Percentiles rank a stretch among this genome's conserved stretches.
Conservation (phyloP, 2,888 invertebrate species). For the Drosophila vallismaia region DNA sequence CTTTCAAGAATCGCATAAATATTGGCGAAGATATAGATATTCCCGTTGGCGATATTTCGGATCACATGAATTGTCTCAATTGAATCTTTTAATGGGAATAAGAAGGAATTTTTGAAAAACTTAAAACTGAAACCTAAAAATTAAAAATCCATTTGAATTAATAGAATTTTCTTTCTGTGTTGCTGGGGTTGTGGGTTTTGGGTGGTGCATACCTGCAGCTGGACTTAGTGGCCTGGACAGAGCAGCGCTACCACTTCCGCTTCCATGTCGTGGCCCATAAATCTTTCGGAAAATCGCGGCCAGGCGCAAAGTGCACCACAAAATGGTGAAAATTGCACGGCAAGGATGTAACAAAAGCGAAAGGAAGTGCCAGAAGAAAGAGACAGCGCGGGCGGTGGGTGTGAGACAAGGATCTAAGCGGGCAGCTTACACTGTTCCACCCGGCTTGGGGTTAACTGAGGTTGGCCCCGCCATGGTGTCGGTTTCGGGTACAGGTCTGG, state of each 20-base stretch:
- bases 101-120: too few species aligned
- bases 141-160: too few species aligned
- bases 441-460: constrained; percentile 45
- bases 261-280: constrained; percentile 75
- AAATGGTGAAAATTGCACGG: constrained; percentile 75
- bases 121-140: too few species aligned
- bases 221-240: constrained; percentile 44
- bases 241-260: constrained; percentile 56
- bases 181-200: background rate
- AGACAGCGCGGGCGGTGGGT: constrained; percentile 2
- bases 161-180: background rate
- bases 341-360: constrained; percentile 59
- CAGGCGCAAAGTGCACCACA: constrained; percentile 72
- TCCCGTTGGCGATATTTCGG: too few species aligned
- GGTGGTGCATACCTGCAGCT: constrained; percentile 52
- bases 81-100: too few species aligned
- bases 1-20: background rate
- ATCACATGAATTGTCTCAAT: too few species aligned
- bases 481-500: constrained; percentile 4
- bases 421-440: constrained; percentile 45
- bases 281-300: constrained; percentile 74
- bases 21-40: too few species aligned
- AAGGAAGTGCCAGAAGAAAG: constrained; percentile 35
- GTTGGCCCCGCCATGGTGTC: constrained; percentile 44
- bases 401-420: constrained; percentile 56